These are phyloP conservation scores for Coecobrya sp. DNA, from an alignment of 2,888 invertebrate species.

Conservation along the genomic window DNA sequence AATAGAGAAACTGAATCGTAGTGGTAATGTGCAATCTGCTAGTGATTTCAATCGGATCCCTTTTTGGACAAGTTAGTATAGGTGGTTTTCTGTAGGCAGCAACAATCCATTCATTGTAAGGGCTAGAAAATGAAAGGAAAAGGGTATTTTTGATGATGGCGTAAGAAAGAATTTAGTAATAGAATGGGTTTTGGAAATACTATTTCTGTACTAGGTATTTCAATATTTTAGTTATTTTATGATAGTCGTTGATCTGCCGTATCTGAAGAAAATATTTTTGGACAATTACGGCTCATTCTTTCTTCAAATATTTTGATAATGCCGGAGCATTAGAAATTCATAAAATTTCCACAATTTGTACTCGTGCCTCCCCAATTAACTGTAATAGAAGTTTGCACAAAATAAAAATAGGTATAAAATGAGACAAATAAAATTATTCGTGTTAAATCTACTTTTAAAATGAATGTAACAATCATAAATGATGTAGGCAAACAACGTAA, in stretches of 20 bases:
- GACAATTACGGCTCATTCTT: constrained; percentile 19
- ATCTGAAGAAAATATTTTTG: neutral
- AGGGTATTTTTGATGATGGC: constrained; percentile 10
- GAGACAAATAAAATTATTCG: no score
- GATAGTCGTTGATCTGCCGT: neutral
- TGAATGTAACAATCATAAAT: no score
- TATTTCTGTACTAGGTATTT: neutral
- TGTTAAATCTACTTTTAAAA: no score
- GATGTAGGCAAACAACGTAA: no score
- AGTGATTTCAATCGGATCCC: constrained; percentile 52
- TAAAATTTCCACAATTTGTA: neutral
- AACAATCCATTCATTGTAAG: constrained; percentile 21
- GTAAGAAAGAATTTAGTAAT: neutral
- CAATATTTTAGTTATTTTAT: neutral
- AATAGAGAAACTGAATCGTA: neutral
- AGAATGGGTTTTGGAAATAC: neutral
- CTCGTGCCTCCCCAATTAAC: no score
- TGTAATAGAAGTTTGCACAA: no score
- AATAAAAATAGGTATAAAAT: no score
- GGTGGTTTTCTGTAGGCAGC: neutral
- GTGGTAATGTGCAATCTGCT: constrained; percentile 56
- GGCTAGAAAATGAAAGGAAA: constrained; percentile 1
- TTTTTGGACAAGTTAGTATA: constrained; percentile 1
- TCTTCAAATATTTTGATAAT: constrained; percentile 24
- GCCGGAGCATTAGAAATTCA: constrained; percentile 28